Conservation (phyloP, 1,140 invertebrate species). For the Tetramorium simillimum region DNA sequence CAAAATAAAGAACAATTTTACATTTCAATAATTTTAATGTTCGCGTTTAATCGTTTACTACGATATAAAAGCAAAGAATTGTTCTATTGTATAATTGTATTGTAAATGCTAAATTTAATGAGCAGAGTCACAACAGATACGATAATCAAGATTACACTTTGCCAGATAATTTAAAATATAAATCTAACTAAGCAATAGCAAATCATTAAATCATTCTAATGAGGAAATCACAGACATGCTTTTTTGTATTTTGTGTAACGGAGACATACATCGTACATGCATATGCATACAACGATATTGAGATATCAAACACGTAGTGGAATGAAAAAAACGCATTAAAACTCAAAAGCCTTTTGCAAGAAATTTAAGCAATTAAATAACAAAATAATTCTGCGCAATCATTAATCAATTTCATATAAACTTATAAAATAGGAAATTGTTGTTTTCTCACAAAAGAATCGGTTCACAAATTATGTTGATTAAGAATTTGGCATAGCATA, state of each 20-base stretch:
- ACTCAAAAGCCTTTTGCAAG: neutral
- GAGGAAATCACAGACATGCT: neutral
- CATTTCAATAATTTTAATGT: neutral
- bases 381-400: neutral
- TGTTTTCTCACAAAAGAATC: neutral
- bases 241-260: neutral
- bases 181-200: neutral
- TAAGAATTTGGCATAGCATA: neutral
- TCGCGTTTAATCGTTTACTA: neutral
- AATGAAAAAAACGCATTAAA: neutral
- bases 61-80: neutral
- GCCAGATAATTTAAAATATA: neutral
- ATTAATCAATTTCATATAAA: neutral
- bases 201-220: neutral
- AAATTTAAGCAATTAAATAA: neutral
- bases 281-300: neutral
- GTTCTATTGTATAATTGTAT: neutral
- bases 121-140: neutral
- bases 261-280: neutral
- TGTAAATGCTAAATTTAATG: neutral
- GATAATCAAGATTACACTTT: neutral
- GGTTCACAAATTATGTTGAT: neutral
- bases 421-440: neutral
- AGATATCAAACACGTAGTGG: neutral
- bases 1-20: neutral